Evolutionary conservation across 2,113 vertebrate genomes (phyloP).

Genomic region (Corydoras maculifer): DNA sequence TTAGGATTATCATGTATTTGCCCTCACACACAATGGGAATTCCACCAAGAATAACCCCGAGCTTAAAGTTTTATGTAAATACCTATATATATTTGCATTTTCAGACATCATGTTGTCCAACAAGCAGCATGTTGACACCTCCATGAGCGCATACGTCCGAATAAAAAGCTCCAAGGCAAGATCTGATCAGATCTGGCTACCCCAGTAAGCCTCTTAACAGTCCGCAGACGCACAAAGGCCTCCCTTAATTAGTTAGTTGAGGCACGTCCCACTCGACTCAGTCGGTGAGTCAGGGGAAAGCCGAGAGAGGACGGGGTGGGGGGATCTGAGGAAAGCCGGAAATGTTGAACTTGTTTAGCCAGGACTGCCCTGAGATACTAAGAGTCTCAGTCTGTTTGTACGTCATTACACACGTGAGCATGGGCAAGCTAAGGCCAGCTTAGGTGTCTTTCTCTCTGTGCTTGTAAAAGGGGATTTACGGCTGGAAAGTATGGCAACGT

Average conservation of each 20-base stretch:
- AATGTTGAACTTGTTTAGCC: slow-evolving; percentile 39
- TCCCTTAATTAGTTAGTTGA: slow-evolving; percentile 21
- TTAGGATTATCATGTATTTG: slow-evolving; percentile 35
- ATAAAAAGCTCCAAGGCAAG: slow-evolving; percentile 17
- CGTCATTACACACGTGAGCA: slow-evolving; percentile 25
- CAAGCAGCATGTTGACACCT: slow-evolving; percentile 13
- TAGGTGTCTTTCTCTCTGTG: slow-evolving; percentile 27
- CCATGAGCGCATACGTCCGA: slow-evolving; percentile 18
- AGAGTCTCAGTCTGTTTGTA: slow-evolving; percentile 14
- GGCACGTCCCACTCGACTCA: slow-evolving; percentile 8
- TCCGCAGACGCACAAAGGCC: slow-evolving; percentile 22
- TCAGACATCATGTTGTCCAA: slow-evolving; percentile 5
- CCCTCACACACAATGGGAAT: slow-evolving; percentile 31
- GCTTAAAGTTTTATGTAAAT: too few relatives aligned
- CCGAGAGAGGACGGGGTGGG: slow-evolving; percentile 18
- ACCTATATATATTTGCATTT: background rate
- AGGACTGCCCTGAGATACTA: slow-evolving; percentile 40
- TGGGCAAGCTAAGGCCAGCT: slow-evolving; percentile 10
- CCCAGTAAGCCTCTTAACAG: slow-evolving; percentile 37
- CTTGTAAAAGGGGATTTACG: slow-evolving; percentile 33
- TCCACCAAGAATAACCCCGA: slow-evolving; percentile 17
- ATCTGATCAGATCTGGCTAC: slow-evolving; percentile 39
- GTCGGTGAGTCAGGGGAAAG: slow-evolving; percentile 18
- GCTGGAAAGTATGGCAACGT: slow-evolving; percentile 15
- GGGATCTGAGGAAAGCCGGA: slow-evolving; percentile 22